Percentiles rank a stretch among this genome's conserved stretches.
phyloP scores from a whole-genome alignment of 2,113 vertebrate species.

The Microtus montanus region DNA sequence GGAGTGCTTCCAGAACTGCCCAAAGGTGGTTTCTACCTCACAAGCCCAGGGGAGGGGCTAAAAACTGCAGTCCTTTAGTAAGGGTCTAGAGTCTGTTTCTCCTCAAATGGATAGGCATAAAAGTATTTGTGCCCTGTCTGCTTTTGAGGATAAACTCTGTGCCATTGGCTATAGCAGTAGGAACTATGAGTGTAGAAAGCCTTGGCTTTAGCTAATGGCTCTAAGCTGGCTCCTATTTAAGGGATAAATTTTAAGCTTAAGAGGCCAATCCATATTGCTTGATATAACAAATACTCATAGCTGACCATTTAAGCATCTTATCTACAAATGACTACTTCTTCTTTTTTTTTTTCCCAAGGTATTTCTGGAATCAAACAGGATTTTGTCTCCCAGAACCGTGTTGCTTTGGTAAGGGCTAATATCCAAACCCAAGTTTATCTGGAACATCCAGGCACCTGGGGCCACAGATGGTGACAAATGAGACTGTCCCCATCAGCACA shows the following conservation, averaged over 20 bases:
- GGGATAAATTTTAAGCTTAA: not conserved
- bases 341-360: not conserved
- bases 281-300: not conserved
- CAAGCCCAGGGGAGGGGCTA: rapidly evolving
- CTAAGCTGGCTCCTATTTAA: not conserved
- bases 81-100: not conserved
- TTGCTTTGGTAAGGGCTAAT: slow-evolving; percentile 31
- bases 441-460: slow-evolving; percentile 47
- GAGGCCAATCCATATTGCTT: not conserved
- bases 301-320: not conserved
- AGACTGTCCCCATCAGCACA: slow-evolving; percentile 45
- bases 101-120: not conserved
- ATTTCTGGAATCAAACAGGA: slow-evolving; percentile 47
- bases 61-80: not conserved
- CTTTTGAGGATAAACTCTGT: not conserved
- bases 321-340: not conserved
- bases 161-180: not conserved
- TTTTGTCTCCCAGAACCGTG: not conserved
- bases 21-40: not conserved
- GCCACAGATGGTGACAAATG: slow-evolving; percentile 53
- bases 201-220: too few relatives aligned
- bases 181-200: not conserved
- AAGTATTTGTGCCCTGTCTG: not conserved
- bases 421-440: not conserved
- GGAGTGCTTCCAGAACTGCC: not conserved